Conservation (phyloP, 2,113 vertebrate species). For the Nettapus auritus region DNA sequence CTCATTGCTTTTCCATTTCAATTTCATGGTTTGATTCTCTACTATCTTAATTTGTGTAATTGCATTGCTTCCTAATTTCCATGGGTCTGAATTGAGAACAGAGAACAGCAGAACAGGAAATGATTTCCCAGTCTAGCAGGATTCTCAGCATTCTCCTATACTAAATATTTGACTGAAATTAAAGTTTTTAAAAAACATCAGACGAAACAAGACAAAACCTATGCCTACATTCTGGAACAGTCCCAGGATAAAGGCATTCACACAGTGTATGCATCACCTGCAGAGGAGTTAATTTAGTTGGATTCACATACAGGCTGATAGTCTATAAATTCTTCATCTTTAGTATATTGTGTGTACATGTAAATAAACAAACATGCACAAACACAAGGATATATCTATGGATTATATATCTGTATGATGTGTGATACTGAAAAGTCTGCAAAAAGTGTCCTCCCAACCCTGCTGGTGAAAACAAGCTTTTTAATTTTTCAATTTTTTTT, state of each 20-base stretch:
- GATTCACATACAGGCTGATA: background rate
- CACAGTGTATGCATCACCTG: background rate
- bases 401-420: background rate
- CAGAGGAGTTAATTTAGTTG: background rate
- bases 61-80: background rate
- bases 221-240: background rate
- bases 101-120: background rate
- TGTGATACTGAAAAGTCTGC: background rate
- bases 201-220: background rate
- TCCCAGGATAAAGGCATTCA: rapidly evolving
- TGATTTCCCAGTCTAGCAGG: background rate
- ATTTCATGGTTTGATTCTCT: constrained; percentile 9
- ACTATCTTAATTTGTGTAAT: background rate
- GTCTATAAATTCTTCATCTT: background rate
- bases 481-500: background rate
- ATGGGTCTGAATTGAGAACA: background rate
- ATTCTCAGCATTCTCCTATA: background rate
- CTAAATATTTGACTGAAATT: background rate
- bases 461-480: background rate
- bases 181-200: background rate
- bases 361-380: background rate
- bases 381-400: background rate
- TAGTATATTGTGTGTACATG: background rate
- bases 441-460: background rate
- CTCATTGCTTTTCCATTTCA: background rate